Base-by-base conservation (phyloP, 1,140 invertebrate species). In the Diachasma alloeum region DNA sequence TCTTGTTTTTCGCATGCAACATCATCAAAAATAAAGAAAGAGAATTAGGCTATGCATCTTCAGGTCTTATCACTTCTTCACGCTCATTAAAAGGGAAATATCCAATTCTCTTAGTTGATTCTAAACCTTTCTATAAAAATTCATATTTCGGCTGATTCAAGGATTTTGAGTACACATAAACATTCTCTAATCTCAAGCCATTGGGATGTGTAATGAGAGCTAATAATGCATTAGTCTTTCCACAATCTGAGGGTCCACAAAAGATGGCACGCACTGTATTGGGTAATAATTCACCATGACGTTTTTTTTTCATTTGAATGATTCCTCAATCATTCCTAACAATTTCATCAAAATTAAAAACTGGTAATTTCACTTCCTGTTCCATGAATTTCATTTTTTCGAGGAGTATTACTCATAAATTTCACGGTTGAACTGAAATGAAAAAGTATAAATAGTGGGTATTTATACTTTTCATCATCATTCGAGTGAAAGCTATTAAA, bases 11-110 rank as follows among this genome's bases (percentile, higher is more conserved):
- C n/a, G n/a, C n/a, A n/a, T n/a, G n/a, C n/a, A n/a, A n/a, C n/a
- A n/a, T n/a, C n/a, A 82, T 90, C 87, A 79, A 88, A 88, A 68
- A 88, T 86, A 63, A 88, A 82, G 22, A n/a, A n/a, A 85, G 74
- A 3, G 81, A 86, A 80, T 86, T 80, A 24, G 71, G 53, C 74
- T 77, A 56, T 10, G 79, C 72, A 22, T 83, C 77, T 63, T 82
- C 19, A 5, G 79, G 59, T 22, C 72, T n/a, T n/a, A 80, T 63
- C 6, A 80, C 73, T 5, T 76, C 37, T 24, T 53, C 37, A 13
- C 70, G 48, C 3, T 72, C 59, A 13, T 39, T 46, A 26, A 73
- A 77, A 1, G 71, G 71, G 22, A 39, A 53, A 68, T 77, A 72
- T 1, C 44, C 56, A 10, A 74, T 67, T 44, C 31, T 36, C 0